Percentiles rank a stretch among this genome's conserved stretches.
phyloP scores from a whole-genome alignment of 2,113 vertebrate genomes.

The Panurus biarmicus region DNA sequence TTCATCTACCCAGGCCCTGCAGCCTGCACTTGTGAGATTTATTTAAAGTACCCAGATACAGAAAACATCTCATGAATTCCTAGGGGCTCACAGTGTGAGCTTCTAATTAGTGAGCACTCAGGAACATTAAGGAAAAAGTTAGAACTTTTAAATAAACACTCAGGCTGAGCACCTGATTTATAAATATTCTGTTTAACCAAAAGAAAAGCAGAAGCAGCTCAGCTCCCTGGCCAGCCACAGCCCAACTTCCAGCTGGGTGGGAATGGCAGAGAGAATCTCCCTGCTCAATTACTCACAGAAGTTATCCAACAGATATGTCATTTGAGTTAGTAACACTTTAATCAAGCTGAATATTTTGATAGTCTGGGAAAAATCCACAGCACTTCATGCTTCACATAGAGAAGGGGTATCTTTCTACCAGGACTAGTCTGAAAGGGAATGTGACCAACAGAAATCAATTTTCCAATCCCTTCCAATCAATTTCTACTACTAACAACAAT shows the following conservation, averaged over 20 bases:
- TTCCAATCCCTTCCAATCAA: neutral
- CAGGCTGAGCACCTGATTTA: neutral
- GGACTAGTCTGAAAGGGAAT: neutral
- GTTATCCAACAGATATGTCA: neutral
- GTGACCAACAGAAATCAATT: neutral
- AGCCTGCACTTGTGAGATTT: neutral
- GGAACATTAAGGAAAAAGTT: neutral
- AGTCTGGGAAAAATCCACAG: neutral
- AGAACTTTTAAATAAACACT: neutral
- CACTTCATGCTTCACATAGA: neutral
- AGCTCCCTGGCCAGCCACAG: neutral
- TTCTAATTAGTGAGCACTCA: constrained; percentile 2
- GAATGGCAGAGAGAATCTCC: neutral
- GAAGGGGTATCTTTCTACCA: neutral
- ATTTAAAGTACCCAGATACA: neutral
- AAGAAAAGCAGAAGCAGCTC: neutral
- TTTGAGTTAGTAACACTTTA: neutral
- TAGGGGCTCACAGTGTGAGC: neutral
- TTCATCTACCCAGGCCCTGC: neutral
- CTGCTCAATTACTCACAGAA: neutral
- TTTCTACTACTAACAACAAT: neutral
- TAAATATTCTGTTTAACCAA: neutral
- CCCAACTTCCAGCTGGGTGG: neutral
- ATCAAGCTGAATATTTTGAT: neutral
- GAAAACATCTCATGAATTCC: neutral